Evolutionary conservation across 2,888 invertebrate species (phyloP).

Genomic region (Caenorhabditis uteleia): DNA sequence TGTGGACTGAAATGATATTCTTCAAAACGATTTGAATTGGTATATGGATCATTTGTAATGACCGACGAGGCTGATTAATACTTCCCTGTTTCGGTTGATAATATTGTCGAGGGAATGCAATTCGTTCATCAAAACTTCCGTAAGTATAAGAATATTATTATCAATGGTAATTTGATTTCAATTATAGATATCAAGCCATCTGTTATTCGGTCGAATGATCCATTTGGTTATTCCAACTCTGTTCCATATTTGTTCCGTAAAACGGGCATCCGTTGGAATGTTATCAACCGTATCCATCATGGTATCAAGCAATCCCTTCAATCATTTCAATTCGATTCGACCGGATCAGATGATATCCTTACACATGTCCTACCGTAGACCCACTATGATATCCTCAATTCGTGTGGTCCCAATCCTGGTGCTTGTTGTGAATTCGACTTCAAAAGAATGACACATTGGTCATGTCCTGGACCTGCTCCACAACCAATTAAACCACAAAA

Average conservation of each 20-base stretch:
- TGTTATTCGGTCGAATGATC: constrained; percentile 87
- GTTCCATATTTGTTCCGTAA: constrained; percentile 87
- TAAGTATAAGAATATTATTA: constrained; percentile 1
- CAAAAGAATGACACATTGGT: constrained; percentile 56
- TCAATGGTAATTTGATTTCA: background rate
- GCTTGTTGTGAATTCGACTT: constrained; percentile 70
- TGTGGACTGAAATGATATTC: constrained; percentile 84
- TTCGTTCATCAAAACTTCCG: constrained; percentile 49
- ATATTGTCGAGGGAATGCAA: constrained; percentile 79
- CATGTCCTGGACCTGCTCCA: constrained; percentile 50
- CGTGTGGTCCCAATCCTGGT: constrained; percentile 92
- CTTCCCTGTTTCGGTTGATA: constrained; percentile 86
- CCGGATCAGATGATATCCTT: constrained; percentile 22
- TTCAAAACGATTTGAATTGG: constrained; percentile 86
- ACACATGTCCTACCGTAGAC: constrained; percentile 91
- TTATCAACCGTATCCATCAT: constrained; percentile 89
- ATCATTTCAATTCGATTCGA: too few relatives aligned
- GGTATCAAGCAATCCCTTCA: constrained; percentile 86
- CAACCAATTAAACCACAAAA: constrained; percentile 34
- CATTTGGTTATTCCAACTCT: constrained; percentile 93
- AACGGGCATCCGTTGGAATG: constrained; percentile 81
- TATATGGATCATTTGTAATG: constrained; percentile 95
- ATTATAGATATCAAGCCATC: constrained; percentile 44
- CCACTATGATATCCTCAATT: constrained; percentile 93
- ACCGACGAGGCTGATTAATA: constrained; percentile 92